These are phyloP conservation scores for Erpornis zantholeuca DNA, from an alignment of 2,113 vertebrate genomes.

Conservation along the genomic window DNA sequence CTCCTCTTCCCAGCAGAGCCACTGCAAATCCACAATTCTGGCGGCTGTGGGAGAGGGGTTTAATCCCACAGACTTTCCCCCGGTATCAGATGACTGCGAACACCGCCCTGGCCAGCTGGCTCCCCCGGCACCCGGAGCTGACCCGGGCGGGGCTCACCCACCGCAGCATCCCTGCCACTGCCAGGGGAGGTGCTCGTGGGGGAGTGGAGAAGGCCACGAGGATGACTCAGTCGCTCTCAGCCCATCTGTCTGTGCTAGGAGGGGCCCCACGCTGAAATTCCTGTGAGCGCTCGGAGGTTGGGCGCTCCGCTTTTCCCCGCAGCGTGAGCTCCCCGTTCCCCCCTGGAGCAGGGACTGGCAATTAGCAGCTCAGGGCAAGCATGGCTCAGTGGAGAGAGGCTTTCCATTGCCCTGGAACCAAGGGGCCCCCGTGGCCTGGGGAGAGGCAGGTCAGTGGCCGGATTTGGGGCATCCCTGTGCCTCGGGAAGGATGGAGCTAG, in stretches of 20 bases:
- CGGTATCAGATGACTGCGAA: neutral
- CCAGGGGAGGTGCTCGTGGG: neutral
- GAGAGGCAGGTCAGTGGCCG: neutral
- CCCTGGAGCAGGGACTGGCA: neutral
- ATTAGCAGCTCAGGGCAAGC: neutral
- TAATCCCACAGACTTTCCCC: neutral
- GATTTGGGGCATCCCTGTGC: neutral
- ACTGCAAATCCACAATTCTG: neutral
- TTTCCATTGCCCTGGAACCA: neutral
- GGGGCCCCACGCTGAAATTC: constrained; percentile 1
- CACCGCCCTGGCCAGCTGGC: neutral
- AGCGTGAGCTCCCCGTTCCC: neutral
- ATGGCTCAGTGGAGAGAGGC: neutral
- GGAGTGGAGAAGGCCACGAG: constrained; percentile 43
- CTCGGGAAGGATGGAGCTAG: neutral
- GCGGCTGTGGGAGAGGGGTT: neutral
- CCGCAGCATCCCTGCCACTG: neutral
- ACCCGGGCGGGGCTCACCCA: neutral
- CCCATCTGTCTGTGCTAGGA: constrained; percentile 49
- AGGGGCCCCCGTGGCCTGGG: neutral
- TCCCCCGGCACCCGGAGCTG: neutral
- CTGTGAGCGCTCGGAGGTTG: neutral
- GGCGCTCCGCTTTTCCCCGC: neutral
- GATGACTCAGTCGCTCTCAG: constrained; percentile 60
- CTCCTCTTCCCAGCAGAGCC: neutral